phyloP scores from a whole-genome alignment of 2,113 vertebrate genomes.

The Odontesthes bonariensis region DNA sequence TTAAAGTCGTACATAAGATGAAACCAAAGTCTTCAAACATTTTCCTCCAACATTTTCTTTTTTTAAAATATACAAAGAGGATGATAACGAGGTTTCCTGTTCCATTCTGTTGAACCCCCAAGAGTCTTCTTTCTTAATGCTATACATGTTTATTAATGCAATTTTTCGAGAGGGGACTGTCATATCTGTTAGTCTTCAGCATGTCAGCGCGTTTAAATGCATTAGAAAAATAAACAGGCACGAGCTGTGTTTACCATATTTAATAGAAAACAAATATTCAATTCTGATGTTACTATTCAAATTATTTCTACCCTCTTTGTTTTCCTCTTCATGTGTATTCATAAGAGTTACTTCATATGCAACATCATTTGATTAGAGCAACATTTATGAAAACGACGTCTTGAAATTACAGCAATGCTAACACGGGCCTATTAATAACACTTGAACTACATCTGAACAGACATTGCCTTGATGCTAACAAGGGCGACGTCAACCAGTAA shows the following conservation, averaged over 20 bases:
- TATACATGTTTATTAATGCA: constrained; percentile 94
- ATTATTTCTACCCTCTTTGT: constrained; percentile 86
- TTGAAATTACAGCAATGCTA: constrained; percentile 82
- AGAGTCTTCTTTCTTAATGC: constrained; percentile 75
- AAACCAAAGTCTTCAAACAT: neutral
- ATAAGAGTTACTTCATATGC: constrained; percentile 85
- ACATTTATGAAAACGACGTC: constrained; percentile 91
- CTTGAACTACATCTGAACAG: constrained; percentile 90
- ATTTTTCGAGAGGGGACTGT: constrained; percentile 88
- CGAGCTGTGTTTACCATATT: constrained; percentile 91
- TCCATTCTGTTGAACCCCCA: constrained; percentile 39
- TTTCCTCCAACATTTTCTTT: neutral
- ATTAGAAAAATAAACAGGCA: constrained; percentile 90
- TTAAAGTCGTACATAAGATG: neutral
- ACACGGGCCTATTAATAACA: constrained; percentile 88
- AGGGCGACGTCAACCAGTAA: constrained; percentile 85
- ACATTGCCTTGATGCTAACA: constrained; percentile 86
- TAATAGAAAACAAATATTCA: constrained; percentile 89
- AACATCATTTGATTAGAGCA: constrained; percentile 92
- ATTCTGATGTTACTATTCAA: constrained; percentile 91
- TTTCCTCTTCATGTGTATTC: constrained; percentile 88
- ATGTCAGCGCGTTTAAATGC: constrained; percentile 84
- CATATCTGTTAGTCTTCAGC: constrained; percentile 73
- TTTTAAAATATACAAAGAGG: neutral
- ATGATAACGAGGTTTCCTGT: neutral